Percentiles rank a stretch among this genome's conserved stretches.
Evolutionary conservation across 1,140 invertebrate genomes (phyloP).

Genomic region (Zophobas morio): DNA sequence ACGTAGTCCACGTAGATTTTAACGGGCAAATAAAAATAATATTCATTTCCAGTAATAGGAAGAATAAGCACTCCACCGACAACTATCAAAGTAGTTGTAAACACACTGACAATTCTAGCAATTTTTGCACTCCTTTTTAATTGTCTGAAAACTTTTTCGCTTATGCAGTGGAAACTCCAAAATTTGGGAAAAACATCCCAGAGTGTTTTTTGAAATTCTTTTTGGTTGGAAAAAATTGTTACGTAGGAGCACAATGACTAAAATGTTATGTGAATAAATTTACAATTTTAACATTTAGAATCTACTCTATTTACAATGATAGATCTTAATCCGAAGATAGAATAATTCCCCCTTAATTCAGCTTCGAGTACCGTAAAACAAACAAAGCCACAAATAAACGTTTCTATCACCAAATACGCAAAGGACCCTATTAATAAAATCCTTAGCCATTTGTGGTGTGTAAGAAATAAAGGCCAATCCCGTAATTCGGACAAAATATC

Average conservation of each 20-base stretch:
- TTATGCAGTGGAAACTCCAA: neutral
- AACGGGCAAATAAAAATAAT: neutral
- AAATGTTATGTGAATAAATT: neutral
- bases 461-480: neutral
- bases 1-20: conserved; percentile 2
- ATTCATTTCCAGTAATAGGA: neutral
- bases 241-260: neutral
- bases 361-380: neutral
- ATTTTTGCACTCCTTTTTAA: neutral
- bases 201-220: neutral
- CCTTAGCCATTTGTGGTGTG: neutral
- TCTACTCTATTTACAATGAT: neutral
- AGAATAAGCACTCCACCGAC: neutral
- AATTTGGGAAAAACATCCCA: neutral
- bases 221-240: neutral
- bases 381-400: neutral
- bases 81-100: neutral
- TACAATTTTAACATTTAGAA: neutral
- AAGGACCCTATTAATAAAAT: neutral
- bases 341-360: neutral
- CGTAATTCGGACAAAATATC: neutral
- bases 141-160: neutral
- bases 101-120: neutral
- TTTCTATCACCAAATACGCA: neutral
- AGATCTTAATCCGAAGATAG: neutral